Evolutionary conservation across 2,888 invertebrate species (phyloP), one percentile per base, ranked within the genome.

Genomic region (Smittia sp.): DNA sequence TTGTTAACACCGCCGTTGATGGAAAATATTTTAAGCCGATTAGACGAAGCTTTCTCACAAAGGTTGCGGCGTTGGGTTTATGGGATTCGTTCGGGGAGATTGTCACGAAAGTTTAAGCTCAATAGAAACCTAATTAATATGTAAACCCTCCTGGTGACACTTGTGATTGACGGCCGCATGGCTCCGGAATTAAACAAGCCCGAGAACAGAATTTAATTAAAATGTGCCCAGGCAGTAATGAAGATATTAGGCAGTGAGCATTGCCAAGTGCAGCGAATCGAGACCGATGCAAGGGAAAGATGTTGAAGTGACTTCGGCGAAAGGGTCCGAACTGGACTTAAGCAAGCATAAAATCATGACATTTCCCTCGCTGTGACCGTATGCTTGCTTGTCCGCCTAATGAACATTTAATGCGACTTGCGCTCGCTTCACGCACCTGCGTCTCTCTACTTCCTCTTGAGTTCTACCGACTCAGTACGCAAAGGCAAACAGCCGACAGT

Each of bases 271-370:
- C 68, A 68, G 13, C 46, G 39, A 67, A 20, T 20, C 38, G 41
- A 67, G 22, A 67, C 22, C 11, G 46, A 11, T 46, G 46, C 46
- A 58, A 58, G n/a, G 15, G 46, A 46, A 11, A 46, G 32, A 32
- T 32, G 32, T 32, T 32, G 32, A 32, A 32, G 9, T 9, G 32
- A 32, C 32, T 32, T 32, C 32, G 4, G 32, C 32, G 32, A 32
- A 32, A 32, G 32, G 15, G 46, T 46, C 46, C 46, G n/a, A 46
- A n/a, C 46, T 11, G 41, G 18, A 52, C 20, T 69, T 54, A 69
- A 69, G 69, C 69, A 69, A 69, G 52, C 69, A 69, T 69, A 69
- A 69, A 69, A 69, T 69, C 69, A 69, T 69, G 27, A 69, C 54
- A 69, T 20, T 69, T 69, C 46, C 46, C 20, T 46, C 46, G n/a